A percentile compares a stretch with the other conserved stretches of the same genome.
Evolutionary conservation across 1,140 invertebrate species (phyloP).

Genomic region (Tetranychus cinnabarinus): DNA sequence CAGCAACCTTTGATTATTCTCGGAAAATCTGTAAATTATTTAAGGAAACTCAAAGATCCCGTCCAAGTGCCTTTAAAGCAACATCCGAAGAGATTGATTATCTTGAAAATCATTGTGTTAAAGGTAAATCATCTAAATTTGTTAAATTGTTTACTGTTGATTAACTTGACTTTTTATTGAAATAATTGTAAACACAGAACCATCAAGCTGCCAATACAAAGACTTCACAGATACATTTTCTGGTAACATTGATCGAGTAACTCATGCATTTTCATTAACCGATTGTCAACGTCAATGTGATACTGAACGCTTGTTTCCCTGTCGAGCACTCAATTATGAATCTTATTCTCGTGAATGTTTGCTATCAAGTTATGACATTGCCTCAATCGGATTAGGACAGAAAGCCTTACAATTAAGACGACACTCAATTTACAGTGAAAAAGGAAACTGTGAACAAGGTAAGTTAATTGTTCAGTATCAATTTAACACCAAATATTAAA

Average conservation of each 20-base stretch:
- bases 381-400: slow-evolving; percentile 15
- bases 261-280: slow-evolving; percentile 13
- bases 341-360: slow-evolving; percentile 22
- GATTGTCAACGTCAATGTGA: slow-evolving; percentile 26
- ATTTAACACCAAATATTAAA: no score
- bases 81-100: slow-evolving; percentile 24
- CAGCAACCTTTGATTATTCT: slow-evolving; percentile 22
- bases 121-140: slow-evolving; percentile 15
- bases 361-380: slow-evolving; percentile 25
- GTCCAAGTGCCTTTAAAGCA: slow-evolving; percentile 21
- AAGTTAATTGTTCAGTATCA: not conserved
- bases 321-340: slow-evolving; percentile 20
- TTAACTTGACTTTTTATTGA: slow-evolving; percentile 1
- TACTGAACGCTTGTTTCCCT: slow-evolving; percentile 24
- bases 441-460: slow-evolving; percentile 27
- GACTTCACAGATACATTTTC: slow-evolving; percentile 22
- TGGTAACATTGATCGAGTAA: slow-evolving; percentile 22
- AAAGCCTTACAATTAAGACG: slow-evolving; percentile 8
- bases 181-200: slow-evolving; percentile 16
- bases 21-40: slow-evolving; percentile 22
- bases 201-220: slow-evolving; percentile 26
- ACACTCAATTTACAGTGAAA: slow-evolving; percentile 25
- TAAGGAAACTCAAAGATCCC: slow-evolving; percentile 23
- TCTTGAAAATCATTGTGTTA: slow-evolving; percentile 28
- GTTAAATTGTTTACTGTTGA: not conserved